A percentile compares a stretch with the other conserved stretches of the same genome.
Conservation (phyloP, 2,797 vertebrate species). For the Caiman crocodilus region DNA sequence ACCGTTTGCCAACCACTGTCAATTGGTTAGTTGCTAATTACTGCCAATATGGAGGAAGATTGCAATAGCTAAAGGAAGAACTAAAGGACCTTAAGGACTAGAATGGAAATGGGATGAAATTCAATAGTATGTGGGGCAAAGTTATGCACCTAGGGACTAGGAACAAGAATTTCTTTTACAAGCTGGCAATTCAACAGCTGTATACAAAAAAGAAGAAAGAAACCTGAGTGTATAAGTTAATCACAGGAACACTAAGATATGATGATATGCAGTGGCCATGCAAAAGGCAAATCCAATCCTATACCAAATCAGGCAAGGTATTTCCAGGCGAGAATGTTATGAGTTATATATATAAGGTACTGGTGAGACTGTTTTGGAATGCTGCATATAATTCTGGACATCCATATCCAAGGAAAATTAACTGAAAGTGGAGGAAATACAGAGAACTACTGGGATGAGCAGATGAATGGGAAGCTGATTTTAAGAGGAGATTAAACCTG, state of each 20-base stretch:
- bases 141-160: background rate
- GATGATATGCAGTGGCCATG: background rate
- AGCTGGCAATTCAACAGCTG: background rate
- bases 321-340: background rate
- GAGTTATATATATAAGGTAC: background rate
- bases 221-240: background rate
- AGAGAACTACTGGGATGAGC: background rate
- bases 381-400: background rate
- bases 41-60: background rate
- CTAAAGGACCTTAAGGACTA: background rate
- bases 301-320: background rate
- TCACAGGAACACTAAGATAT: accelerated
- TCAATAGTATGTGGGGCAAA: background rate
- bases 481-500: background rate
- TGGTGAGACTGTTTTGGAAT: background rate
- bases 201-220: conserved; percentile 23
- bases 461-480: background rate
- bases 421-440: background rate
- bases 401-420: background rate
- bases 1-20: too few relatives aligned
- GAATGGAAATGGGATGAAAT: background rate
- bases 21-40: too few relatives aligned
- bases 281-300: background rate
- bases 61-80: background rate
- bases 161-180: background rate